Evolutionary conservation across 1,140 invertebrate genomes (phyloP).

Genomic region (Bombus ignitus): DNA sequence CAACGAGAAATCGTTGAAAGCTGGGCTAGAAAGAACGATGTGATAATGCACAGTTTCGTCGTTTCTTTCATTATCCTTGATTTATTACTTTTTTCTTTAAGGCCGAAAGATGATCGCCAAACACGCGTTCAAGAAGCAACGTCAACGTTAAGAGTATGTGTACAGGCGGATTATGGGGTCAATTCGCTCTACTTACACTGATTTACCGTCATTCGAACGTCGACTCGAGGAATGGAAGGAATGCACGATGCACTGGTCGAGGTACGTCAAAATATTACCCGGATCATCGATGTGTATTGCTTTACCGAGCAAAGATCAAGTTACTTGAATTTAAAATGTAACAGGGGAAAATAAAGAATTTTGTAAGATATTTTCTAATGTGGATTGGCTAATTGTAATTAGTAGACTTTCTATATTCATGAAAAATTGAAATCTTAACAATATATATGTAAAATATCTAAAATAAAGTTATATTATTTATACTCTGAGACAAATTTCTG

Average conservation of each 20-base stretch:
- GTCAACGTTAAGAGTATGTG: not conserved
- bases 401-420: too few species aligned
- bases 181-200: conserved; percentile 12
- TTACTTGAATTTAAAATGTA: not conserved
- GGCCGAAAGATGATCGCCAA: not conserved
- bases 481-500: not conserved
- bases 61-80: not conserved
- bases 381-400: too few species aligned
- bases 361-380: not conserved
- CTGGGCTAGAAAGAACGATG: conserved; percentile 13
- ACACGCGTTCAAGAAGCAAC: conserved; percentile 17
- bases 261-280: conserved; percentile 48
- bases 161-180: not conserved
- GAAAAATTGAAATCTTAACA: not conserved
- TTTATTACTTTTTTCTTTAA: not conserved
- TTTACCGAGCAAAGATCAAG: not conserved
- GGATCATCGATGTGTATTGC: not conserved
- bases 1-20: conserved; percentile 47
- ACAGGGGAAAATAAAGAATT: not conserved
- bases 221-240: conserved; percentile 2
- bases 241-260: not conserved
- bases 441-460: not conserved
- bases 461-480: not conserved
- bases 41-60: not conserved
- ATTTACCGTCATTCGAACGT: conserved; percentile 1